Evolutionary conservation across 2,797 vertebrate genomes (phyloP), one percentile per base, ranked within the genome.

Genomic region (Caiman crocodilus): DNA sequence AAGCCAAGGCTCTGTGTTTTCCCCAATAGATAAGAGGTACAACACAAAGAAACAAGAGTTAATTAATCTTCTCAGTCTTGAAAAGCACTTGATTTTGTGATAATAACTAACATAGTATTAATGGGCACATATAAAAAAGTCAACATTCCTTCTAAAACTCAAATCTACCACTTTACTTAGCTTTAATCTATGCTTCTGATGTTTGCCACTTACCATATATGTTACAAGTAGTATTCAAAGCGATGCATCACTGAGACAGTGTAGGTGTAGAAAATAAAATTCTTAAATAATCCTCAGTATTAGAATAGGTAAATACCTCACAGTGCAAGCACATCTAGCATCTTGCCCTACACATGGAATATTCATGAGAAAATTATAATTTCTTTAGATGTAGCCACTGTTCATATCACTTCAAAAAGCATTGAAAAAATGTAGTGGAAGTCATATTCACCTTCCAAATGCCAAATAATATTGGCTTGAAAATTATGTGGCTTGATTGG

Each of bases 41-140:
- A 82, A 78, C 26, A 86, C 69, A 89, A 87, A 56, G 13, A 87
- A 84, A 59, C 26, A 76, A 71, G 1, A 1, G 69, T 94, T 88
- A 86, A 71, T 25, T 77, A 75, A 69, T 80, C 76, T 88, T 76
- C 79, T 80, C 76, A 58, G 42, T 92, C 11, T 15, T 79, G 56
- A 14, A 86, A 32, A 91, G 69, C 3, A 61, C 76, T 87, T 90
- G 78, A 90, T 90, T 85, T 35, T 90, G 12, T 92, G 61, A 65
- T 85, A 89, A 23, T 28, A 32, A 23, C 26, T 90, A 77, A 23
- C 58, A 11, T 42, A 25, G 2, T 26, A 1, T 74, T 91, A 90
- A 78, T 10, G 71, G 23, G 28, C 56, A 77, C 82, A 84, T 65
- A 60, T 18, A 82, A 55, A n/a, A 14, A 91, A 90, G 89, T 84